Evolutionary conservation across 2,888 invertebrate species (phyloP).

Genomic region (Agrochola lychnidis): DNA sequence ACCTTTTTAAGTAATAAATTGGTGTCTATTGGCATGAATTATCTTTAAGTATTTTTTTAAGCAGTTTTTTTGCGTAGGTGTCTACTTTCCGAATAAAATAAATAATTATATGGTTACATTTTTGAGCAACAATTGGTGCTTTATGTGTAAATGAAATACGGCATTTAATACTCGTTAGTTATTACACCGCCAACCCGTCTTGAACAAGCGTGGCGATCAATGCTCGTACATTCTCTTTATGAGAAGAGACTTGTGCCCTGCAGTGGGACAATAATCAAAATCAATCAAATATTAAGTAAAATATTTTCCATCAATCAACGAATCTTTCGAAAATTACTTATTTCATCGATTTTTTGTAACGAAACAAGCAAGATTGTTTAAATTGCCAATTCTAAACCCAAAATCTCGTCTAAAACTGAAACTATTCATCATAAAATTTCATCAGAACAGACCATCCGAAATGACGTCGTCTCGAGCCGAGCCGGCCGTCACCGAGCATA

Average conservation of each 20-base stretch:
- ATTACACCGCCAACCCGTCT: neutral
- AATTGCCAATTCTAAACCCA: neutral
- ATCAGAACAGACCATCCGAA: conserved; percentile 38
- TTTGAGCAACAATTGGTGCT: neutral
- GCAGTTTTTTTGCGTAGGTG: neutral
- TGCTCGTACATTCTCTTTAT: neutral
- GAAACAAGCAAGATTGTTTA: neutral
- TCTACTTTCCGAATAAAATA: neutral
- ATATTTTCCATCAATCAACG: neutral
- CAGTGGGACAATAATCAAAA: neutral
- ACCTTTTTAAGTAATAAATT: conserved; percentile 24
- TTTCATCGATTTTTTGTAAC: neutral
- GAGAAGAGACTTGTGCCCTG: neutral
- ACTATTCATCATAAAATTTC: conserved; percentile 46
- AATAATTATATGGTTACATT: no score
- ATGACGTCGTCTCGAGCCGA: conserved; percentile 31
- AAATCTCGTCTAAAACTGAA: neutral
- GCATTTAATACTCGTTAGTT: neutral
- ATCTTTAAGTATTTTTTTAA: neutral
- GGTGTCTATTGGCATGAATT: conserved; percentile 8
- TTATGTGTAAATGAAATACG: neutral
- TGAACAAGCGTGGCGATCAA: neutral
- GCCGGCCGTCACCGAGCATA: conserved; percentile 53
- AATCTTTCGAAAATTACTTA: neutral
- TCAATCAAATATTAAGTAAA: neutral